Evolutionary conservation across 2,888 invertebrate genomes (phyloP).

Genomic region (Drosophila suboccidentalis): DNA sequence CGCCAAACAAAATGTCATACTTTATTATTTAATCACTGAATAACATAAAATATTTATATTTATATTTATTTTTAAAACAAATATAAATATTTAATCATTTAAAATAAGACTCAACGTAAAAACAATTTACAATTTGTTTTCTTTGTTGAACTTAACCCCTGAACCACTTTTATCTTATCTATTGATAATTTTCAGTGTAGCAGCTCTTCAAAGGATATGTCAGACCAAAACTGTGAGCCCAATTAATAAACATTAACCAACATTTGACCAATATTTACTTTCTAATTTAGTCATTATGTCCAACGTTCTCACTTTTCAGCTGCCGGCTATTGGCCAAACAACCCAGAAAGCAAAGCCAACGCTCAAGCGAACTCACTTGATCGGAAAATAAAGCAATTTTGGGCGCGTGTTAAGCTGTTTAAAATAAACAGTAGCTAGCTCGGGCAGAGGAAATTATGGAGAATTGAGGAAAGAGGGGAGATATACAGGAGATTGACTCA

Average conservation of each 20-base stretch:
- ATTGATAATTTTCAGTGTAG: slow-evolving; percentile 3
- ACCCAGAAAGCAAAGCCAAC: slow-evolving; percentile 32
- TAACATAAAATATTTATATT: slow-evolving; percentile 22
- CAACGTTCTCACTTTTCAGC: slow-evolving; percentile 36
- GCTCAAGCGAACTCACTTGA: slow-evolving; percentile 50
- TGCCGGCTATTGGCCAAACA: slow-evolving; percentile 40
- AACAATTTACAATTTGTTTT: not conserved
- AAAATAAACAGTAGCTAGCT: slow-evolving; percentile 56
- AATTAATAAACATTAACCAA: slow-evolving; percentile 58
- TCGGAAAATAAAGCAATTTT: slow-evolving; percentile 66
- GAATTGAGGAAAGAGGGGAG: not conserved
- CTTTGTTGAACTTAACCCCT: too few species aligned
- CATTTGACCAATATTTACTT: slow-evolving; percentile 62
- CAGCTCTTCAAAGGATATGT: not conserved
- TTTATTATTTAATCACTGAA: slow-evolving; percentile 18
- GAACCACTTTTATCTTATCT: too few species aligned
- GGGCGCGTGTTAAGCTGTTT: slow-evolving; percentile 67
- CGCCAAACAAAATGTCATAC: slow-evolving; percentile 18
- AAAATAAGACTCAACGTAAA: not conserved
- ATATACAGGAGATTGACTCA: slow-evolving; percentile 61
- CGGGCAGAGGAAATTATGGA: not conserved
- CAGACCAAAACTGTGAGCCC: slow-evolving; percentile 22
- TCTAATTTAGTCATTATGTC: slow-evolving; percentile 65
- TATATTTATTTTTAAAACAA: not conserved
- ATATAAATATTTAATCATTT: too few species aligned